Base-by-base conservation (phyloP, 2,888 invertebrate species). In the Caenorhabditis japonica region DNA sequence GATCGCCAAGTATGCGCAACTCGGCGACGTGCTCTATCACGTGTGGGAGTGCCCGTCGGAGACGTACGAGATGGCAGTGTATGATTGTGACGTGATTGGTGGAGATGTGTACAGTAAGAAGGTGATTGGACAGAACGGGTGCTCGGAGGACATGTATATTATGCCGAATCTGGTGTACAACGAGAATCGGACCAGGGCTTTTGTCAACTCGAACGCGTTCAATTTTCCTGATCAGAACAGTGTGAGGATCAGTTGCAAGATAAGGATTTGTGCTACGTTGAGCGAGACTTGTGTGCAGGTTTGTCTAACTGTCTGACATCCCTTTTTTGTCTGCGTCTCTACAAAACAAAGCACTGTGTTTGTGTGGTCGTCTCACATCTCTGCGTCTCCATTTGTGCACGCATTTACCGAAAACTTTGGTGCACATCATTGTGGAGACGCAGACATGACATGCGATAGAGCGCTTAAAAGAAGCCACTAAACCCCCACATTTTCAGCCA, bases 41-140 rank as follows among this genome's bases (percentile, higher is more conserved):
- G 83, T 85, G 27, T 86, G 86, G 86, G 81, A 83, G 8, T 86
- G 86, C 51, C 80, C 84, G 3, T 82, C 83, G 12, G 78, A 80
- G 33, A 56, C 58, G 2, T 82, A 84, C 61, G 75, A 80, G n/a
- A 86, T 86, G 86, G 70, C 83, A 49, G 75, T 86, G 36, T 82
- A 84, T 69, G 77, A 81, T 34, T 86, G 86, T 72, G 51, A 70
- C 44, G 84, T 83, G 5, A 64, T 80, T 13, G 84, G 85, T 46
- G 84, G 84, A 46, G 77, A 79, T 27, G 82, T 79, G 4, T 71
- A 83, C 39, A 79, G 78, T 44, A 55, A 55, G 49, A 61, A 52
- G 46, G 80, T 87, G 12, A 76, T 86, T 52, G 85, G 86, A 61
- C 76, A 76, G 49, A 75, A 82, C 52, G 86, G 86, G 51, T 85